Base-by-base conservation (phyloP, 2,888 invertebrate genomes). In the Enchytraeus crypticus region DNA sequence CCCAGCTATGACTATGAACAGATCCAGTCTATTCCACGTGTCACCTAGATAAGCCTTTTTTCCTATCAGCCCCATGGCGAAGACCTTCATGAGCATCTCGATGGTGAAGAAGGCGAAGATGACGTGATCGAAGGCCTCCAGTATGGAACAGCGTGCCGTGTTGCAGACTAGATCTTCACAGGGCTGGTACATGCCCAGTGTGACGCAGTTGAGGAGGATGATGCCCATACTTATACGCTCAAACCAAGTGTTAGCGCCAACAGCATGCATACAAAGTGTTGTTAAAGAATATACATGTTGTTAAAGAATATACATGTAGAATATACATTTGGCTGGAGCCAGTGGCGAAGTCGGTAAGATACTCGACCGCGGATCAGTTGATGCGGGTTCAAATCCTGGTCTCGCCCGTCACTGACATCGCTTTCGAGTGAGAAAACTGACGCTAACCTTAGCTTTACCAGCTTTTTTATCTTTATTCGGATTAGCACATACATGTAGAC, bases 161-260 rank as follows among this genome's bases (percentile, higher is more conserved):
- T 68, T 83, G 80, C 98, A 98, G 29, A 72, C 70, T 49, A 72
- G 71, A 66, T 79, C 96, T 73, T 90, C 89, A 81, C 98, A 99
- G 30, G 98, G 98, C 82, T 96, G 92, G 82, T 97, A 98, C 98
- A 98, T 97, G 65, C 98, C 98, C 74, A 98, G 84, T 18, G 98
- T 99, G 71, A 98, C 85, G 83, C 98, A 98, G 84, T 98, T 98
- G 76, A 98, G 84, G 72, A 99, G 83, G 77, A 98, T 98, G 68
- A 97, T 93, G 82, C 92, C 84, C 90, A 98, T 99, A 75, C 95
- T 96, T 74, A 97, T 84, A 70, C 97, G 86, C 84, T 99, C 98
- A 84, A 98, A 98, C 97, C 97, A 98, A 81, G 89, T 92, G 78
- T 18, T 11, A 5, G 26, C 49, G 21, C 8, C 26, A 23, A 23